Evolutionary conservation across 2,113 vertebrate species (phyloP), one percentile per base, ranked within the genome.

Genomic region (Oncorhynchus clarkii): DNA sequence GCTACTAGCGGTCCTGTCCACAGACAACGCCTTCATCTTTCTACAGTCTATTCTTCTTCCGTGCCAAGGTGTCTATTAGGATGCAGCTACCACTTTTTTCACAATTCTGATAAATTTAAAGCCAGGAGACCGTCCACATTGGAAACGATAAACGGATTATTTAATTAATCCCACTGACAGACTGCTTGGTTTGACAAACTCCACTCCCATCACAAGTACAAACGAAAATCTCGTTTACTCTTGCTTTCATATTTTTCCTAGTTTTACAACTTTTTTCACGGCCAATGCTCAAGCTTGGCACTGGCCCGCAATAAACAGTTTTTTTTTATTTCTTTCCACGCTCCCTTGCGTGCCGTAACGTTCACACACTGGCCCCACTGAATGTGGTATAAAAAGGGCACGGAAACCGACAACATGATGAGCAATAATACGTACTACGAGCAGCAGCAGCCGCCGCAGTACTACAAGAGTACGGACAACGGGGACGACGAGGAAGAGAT

Each of bases 401-500:
- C 64, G 76, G 72, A 81, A 78, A 81, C 65, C 78, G 78, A 76
- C 85, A 88, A 77, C 89, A 94, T 92, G 92, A 94, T 93, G 92
- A 94, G 88, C 81, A 92, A 82, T 85, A 90, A 91, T 81, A 75
- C 90, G 73, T 93, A 87, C 90, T 84, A 91, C 91, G 93, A 94
- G 80, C 90, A 88, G 68, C 90, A 89, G 88, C 91, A 78, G 77
- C 90, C 81, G 80, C 89, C 76, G 73, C 89, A 87, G 71, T 91
- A 93, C 84, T 90, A 86, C 88, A 89, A 83, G 87, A 82, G 88
- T 57, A 68, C 77, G 48, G 82, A 85, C 45, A 85, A 84, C 74
- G 92, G 88, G 62, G 88, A 89, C 57, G 90, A 89, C 57, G 90
- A 73, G 79, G 87, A 86, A 80, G 88, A 98, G 92, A 95, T 98